Evolutionary conservation across 2,797 vertebrate species (phyloP).

Genomic region (Ateles fusciceps): DNA sequence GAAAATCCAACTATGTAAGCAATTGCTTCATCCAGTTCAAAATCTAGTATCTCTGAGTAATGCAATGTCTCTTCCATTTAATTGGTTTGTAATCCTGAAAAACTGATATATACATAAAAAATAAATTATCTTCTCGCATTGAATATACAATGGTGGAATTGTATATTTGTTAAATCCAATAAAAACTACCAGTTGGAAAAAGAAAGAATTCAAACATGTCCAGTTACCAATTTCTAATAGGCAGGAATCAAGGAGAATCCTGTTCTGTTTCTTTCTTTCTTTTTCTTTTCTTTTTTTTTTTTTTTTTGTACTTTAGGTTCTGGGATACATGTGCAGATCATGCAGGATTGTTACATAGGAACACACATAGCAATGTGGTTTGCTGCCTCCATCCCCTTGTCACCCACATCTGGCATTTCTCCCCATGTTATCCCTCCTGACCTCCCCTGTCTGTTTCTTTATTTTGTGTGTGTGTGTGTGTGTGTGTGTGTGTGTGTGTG

Average conservation of each 20-base stretch:
- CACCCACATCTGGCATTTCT: no score
- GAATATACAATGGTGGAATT: not conserved
- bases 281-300: no score
- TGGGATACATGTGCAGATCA: no score
- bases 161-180: not conserved
- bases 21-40: not conserved
- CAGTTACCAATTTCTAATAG: not conserved
- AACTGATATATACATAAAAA: not conserved
- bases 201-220: not conserved
- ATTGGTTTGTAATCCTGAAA: not conserved
- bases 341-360: no score
- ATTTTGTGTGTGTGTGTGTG: no score
- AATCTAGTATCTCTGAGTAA: not conserved
- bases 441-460: no score
- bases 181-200: not conserved
- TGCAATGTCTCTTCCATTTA: not conserved
- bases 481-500: not conserved
- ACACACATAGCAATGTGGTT: no score
- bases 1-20: not conserved
- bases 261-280: not conserved
- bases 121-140: not conserved
- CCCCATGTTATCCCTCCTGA: fast-evolving
- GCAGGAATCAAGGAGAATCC: not conserved
- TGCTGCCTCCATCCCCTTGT: no score
- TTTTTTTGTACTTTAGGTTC: no score